phyloP scores from a whole-genome alignment of 2,888 invertebrate species.

The Hemithea aestivaria region DNA sequence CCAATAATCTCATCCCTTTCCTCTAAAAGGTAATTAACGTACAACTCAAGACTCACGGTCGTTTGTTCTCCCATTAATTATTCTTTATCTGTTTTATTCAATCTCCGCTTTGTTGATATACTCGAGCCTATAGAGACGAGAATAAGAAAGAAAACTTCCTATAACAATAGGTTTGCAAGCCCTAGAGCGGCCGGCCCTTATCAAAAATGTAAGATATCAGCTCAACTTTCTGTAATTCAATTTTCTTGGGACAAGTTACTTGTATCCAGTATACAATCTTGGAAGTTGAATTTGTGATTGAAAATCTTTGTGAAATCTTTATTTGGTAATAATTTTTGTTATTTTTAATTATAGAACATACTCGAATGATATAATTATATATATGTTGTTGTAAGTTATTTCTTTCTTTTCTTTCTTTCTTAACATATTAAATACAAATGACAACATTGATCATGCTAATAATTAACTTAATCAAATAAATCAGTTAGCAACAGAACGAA shows the following conservation, averaged over 20 bases:
- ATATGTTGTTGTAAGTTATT: too few species aligned
- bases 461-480: too few species aligned
- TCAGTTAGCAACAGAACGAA: too few species aligned
- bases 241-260: conserved; percentile 20
- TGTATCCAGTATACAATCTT: conserved; percentile 13
- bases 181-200: conserved; percentile 17
- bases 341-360: too few species aligned
- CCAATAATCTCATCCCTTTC: conserved; percentile 40
- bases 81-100: conserved; percentile 22
- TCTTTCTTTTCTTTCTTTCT: too few species aligned
- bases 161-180: conserved; percentile 18
- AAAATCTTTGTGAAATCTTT: conserved; percentile 10
- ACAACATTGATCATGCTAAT: too few species aligned
- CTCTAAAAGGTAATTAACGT: conserved; percentile 36
- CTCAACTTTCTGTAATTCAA: conserved; percentile 24
- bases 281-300: conserved; percentile 10
- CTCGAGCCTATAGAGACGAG: conserved; percentile 3
- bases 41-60: conserved; percentile 26
- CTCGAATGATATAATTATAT: too few species aligned
- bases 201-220: conserved; percentile 25
- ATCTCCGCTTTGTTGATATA: conserved; percentile 17
- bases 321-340: too few species aligned
- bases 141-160: conserved; percentile 21
- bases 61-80: conserved; percentile 24
- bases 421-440: not conserved